Evolutionary conservation across 1,140 invertebrate species (phyloP), one percentile per base, ranked within the genome.

Genomic region (Cydia splendana): DNA sequence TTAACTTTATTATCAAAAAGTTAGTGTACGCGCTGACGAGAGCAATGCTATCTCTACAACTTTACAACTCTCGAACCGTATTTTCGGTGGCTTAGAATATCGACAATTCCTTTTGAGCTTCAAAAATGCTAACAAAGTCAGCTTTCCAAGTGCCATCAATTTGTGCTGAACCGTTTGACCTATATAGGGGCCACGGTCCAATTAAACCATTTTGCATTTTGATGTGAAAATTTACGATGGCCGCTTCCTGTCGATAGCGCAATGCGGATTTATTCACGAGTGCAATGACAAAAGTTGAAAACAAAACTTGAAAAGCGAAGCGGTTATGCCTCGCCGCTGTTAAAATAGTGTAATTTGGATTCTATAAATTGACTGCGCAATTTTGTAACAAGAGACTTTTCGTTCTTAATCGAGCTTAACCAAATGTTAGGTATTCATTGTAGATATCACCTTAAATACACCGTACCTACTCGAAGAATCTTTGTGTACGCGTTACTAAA

Each of bases 161-260:
- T 92, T 89, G 88, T 89, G 86, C 87, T 85, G 88, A 92, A 89
- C 84, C 89, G 87, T 89, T 89, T 90, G 89, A 89, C 91, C 91
- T 88, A 90, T 84, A 91, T 90, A 87, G 85, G 77, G 89, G 91
- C 88, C 86, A 90, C 88, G 87, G 86, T 91, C 86, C 91, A 92
- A 92, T 92, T 92, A 92, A 92, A 86, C 86, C 88, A 91, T 92
- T 92, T 91, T 91, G 91, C 91, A 92, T 92, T 91, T 91, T 91
- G 88, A 91, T 91, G 82, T 88, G 81, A 82, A 88, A 92, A 92
- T 92, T 92, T 92, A 91, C 88, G 89, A 91, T 90, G 79, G 85
- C 81, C 85, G 84, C 84, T 88, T 85, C 85, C 81, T 84, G 82
- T 86, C 84, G 82, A 85, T 83, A 80, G 77, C 82, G 73, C 51